Base-by-base conservation (phyloP, 2,888 invertebrate genomes). In the Crepidodera aurea region DNA sequence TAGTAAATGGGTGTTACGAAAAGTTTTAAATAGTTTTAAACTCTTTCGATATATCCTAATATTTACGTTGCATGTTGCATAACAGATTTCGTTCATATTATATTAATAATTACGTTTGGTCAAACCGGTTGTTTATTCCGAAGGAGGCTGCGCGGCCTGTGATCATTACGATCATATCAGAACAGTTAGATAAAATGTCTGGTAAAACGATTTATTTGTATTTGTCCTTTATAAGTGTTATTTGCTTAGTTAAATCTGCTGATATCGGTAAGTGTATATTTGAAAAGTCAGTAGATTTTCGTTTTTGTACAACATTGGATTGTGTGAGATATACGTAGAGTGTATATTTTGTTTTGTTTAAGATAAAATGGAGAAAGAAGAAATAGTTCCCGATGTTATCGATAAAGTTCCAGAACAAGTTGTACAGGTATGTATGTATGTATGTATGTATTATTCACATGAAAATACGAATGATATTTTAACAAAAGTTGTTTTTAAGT, bases 331-430 rank as follows among this genome's bases (percentile, higher is more conserved):
- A 10, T 48, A 48, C 8, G 13, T 7, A 29, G 3, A 3, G 2
- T 22, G 2, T 12, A 16, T 44, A 12, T 29, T 27, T 25, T 29
- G 13, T 27, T 12, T 19, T 10, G 15, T 27, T n/a, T n/a, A 27
- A 48, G 48, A 15, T 12, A 48, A 48, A 55, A 76, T 78, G 77
- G 76, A 78, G 63, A 71, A 73, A 58, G 72, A 75, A 67, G 70
- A 64, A 53, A 69, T 79, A 16, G 75, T 79, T n/a, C 77, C 78
- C 1, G 78, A 78, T 62, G 77, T 79, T 12, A 75, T 79, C 32
- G 73, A 74, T 51, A 72, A 69, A 42, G 71, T 70, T 4, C 79
- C 78, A 2, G 60, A 65, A 3, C 57, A 71, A 61, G 56, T 66
- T 22, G 60, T 66, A 4, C 67, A 75, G 72, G 75, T 75, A 59